Evolutionary conservation across 2,888 invertebrate species (phyloP), one percentile per base, ranked within the genome.

Genomic region (Serripes groenlandicus): DNA sequence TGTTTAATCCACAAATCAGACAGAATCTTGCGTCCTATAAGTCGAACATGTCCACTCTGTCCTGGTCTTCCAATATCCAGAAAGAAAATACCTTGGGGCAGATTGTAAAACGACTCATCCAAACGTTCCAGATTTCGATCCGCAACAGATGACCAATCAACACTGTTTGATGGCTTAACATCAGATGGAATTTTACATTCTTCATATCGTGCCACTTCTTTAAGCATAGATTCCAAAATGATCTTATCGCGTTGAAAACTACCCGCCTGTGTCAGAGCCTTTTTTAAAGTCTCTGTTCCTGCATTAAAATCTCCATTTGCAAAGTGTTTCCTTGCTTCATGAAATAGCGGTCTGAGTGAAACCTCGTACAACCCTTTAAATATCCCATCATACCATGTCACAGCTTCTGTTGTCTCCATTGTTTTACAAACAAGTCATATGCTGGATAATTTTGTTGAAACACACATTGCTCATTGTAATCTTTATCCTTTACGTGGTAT

Each of bases 11-110:
- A 90, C 5, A 85, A 75, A 52, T 89, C 88, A 0, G 90, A 90
- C 28, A 90, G 71, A 30, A 88, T 54, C 62, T 90, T 90, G 34
- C 89, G 78, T 4, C 90, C 90, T 15, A 89, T 72, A 0, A 90
- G 69, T 32, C 81, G 64, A 4, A 83, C 70, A 11, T 69, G 72
- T 7, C 78, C 72, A 0, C 75, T 49, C 7, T 73, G 62, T n/a
- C 83, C 86, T 0, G 75, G 78, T n/a, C 52, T 56, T 5, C 84
- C 86, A 52, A 88, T 42, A 42, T 82, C 78, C 18, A 90, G 68
- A 64, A 88, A 86, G 81, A 90, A 90, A n/a, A 90, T 58, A 26
- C 89, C 87, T 70, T 89, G 90, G 9, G 89, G 89, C 9, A 90
- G 69, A 11, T 15, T 75, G 62, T 78, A 86, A 7, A 80, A 37